Percentiles rank a stretch among this genome's conserved stretches.
These are phyloP conservation scores for Ceratina japonica DNA, from an alignment of 1,140 invertebrate genomes.

Conservation along the genomic window DNA sequence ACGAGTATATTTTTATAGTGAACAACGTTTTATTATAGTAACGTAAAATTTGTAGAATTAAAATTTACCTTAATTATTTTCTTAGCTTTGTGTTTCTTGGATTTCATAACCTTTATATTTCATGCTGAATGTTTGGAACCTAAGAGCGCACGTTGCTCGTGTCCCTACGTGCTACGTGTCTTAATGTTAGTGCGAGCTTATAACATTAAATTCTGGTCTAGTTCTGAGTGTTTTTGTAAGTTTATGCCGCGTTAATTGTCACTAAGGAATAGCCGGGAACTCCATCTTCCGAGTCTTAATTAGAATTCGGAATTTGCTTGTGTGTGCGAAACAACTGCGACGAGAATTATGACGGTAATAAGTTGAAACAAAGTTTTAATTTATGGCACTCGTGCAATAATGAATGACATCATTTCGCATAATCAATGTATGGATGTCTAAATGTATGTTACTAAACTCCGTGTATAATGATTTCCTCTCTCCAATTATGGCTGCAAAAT, in stretches of 20 bases:
- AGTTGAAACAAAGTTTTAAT: neutral
- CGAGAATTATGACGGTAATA: neutral
- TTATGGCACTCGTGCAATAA: neutral
- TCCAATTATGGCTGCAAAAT: neutral
- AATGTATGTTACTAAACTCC: neutral
- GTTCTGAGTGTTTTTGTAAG: neutral
- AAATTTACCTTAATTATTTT: too few relatives aligned
- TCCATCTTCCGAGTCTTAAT: neutral
- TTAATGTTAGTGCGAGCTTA: neutral
- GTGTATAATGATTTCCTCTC: neutral
- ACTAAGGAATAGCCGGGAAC: neutral
- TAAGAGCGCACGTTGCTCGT: neutral
- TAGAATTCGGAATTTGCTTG: neutral
- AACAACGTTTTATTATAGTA: too few relatives aligned
- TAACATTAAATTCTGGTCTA: slow-evolving; percentile 12
- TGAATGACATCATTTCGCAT: neutral
- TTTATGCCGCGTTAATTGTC: slow-evolving; percentile 17
- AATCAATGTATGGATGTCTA: neutral
- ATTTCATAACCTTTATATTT: neutral
- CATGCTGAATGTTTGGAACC: too few relatives aligned
- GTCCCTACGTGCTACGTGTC: neutral
- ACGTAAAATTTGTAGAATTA: too few relatives aligned
- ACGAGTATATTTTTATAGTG: too few relatives aligned
- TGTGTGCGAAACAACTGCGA: neutral
- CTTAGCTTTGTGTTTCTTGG: neutral